A percentile compares a stretch with the other conserved stretches of the same genome.
Evolutionary conservation across 1,140 invertebrate species (phyloP).

Genomic region (Megathymus violae): DNA sequence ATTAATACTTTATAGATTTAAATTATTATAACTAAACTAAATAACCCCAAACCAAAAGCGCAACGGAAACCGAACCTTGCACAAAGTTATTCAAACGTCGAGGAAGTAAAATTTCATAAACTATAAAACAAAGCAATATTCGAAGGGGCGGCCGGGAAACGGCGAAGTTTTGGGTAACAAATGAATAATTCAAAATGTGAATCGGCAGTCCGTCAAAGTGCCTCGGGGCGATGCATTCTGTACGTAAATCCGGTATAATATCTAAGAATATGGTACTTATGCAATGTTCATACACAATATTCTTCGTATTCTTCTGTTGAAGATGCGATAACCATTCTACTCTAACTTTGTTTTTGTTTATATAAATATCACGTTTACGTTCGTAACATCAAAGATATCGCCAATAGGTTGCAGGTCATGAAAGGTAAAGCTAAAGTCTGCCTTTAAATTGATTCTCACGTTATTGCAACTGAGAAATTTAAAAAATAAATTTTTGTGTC

Average conservation of each 20-base stretch:
- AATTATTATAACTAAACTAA: slow-evolving; percentile 22
- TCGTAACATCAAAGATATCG: no score
- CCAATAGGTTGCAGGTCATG: no score
- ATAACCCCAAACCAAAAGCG: slow-evolving; percentile 23
- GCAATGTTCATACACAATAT: slow-evolving; percentile 45
- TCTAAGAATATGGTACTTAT: slow-evolving; percentile 45
- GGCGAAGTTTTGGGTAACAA: slow-evolving; percentile 52
- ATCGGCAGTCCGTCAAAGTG: slow-evolving; percentile 59
- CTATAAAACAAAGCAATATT: slow-evolving; percentile 65
- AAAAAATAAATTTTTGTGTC: no score
- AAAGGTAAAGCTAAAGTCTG: no score
- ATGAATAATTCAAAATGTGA: slow-evolving; percentile 68
- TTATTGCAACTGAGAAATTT: no score
- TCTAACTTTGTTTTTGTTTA: no score
- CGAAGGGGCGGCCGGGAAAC: slow-evolving; percentile 39
- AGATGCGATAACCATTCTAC: not conserved
- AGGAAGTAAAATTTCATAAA: slow-evolving; percentile 52
- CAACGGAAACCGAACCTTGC: slow-evolving; percentile 27
- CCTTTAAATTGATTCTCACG: no score
- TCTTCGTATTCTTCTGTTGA: slow-evolving; percentile 37
- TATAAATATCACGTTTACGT: no score
- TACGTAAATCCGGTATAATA: slow-evolving; percentile 62
- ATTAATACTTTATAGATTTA: no score
- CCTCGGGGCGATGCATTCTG: slow-evolving; percentile 51
- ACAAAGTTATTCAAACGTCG: slow-evolving; percentile 30